Evolutionary conservation across 2,888 invertebrate species (phyloP), one percentile per base, ranked within the genome.

Genomic region (Drosophila picticornis): DNA sequence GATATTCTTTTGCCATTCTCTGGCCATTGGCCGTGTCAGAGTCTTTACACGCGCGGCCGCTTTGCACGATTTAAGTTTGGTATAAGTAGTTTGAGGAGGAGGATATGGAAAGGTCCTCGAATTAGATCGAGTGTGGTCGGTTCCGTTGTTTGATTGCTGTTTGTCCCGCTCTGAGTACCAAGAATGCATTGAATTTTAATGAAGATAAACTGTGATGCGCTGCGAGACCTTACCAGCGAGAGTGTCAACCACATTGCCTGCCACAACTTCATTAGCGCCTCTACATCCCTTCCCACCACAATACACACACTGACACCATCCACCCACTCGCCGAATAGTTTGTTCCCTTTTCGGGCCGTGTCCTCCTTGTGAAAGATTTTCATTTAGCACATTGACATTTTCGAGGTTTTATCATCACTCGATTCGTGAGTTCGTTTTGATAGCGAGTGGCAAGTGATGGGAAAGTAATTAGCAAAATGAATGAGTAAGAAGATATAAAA

Each of bases 41-140:
- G 90, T 83, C 83, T 82, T 90, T 86, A 86, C 88, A 90, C 90
- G 90, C 90, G 88, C 83, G 77, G 71, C 60, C 82, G 86, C 85
- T 90, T 86, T 86, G 90, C 88, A 85, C 73, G 72, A 72, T 73
- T 74, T 71, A 73, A 79, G 75, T 62, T 75, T 32, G 36, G 19
- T 48, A 2, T 11, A 16, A 19, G 22, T 27, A 22, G 43, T 34
- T 29, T 31, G 51, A 22, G 36, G 5, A n/a, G 36, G 32, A 9
- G 1, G 22, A 16, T 7, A 29, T 48, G 48, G 19, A 7, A 27
- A 51, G 50, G 57, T 32, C 53, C 53, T 63, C 31, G 56, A 25
- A 46, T 59, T 56, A 67, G 73, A 63, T 68, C 59, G 70, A 53
- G 69, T 69, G 61, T 50, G 67, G 69, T 38, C 40, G 53, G 43